Base-by-base conservation (phyloP, 1,140 invertebrate species). In the Drosophila prosaltans region DNA sequence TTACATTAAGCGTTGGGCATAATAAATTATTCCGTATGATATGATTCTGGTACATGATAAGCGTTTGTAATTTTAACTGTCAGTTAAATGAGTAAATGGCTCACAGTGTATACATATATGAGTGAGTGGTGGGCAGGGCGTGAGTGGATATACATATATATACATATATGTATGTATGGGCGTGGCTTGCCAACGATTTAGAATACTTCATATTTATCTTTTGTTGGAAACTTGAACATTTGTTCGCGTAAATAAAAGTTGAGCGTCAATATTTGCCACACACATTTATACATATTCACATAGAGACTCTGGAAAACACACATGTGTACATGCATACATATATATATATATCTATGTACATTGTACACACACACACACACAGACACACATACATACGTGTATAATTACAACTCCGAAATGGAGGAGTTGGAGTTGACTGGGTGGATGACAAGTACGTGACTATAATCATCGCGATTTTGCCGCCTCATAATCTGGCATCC, bases 1-100 rank as follows among this genome's bases (percentile, higher is more conserved):
- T 89, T 84, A 90, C 81, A 89, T 89, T 89, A 89, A 89, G 84
- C 85, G 85, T 79, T 74, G 85, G 69, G 83, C 81, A 89, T 90
- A 89, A 89, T 89, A 89, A 89, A 89, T 89, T 89, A 90, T 89
- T 89, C 84, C 84, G 85, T 89, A 90, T 89, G 84, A 89, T 89
- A 89, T 89, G 84, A 89, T 89, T 89, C 84, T 89, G 81, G 81
- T 89, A 89, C 84, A 89, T 90, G 84, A 89, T 89, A 89, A 90
- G 84, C 84, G 84, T 89, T 89, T 89, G 84, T 89, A 89, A 89
- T 89, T 89, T 89, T 90, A 89, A 90, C 84, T 89, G 84, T 90
- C 84, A 89, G 84, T 89, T 89, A 89, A 89, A 89, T 89, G 84
- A 90, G 83, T 89, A 83, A 86, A 80, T 86, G 84, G 72, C 71